Evolutionary conservation across 2,888 invertebrate genomes (phyloP), one percentile per base, ranked within the genome.

Genomic region (Tiliacea aurago): DNA sequence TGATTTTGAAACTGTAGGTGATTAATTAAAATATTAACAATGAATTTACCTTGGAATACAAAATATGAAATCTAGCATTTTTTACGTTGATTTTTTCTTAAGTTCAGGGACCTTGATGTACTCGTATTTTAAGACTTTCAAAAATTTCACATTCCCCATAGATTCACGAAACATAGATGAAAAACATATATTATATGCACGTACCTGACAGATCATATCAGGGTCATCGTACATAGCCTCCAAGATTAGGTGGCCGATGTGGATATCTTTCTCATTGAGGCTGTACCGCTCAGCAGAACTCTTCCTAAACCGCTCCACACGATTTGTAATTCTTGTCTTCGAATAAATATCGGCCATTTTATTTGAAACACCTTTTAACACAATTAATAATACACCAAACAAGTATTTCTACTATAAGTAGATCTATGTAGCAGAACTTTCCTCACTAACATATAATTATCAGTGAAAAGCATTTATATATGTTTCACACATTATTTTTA

Each of bases 241-340:
- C 20, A 93, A 78, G 18, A 84, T 64, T 13, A 93, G 45, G 83
- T 93, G 92, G 43, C 93, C 93, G 0, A 92, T 80, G 68, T 93
- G 93, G 43, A 92, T 90, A 33, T 85, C 84, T 47, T 88, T 84
- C 20, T 90, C 89, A 0, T 85, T 65, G 55, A 92, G 87, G 66
- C 87, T 84, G 64, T 88, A 89, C 47, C 84, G 87, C 41, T 84
- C 76, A 13, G 90, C 90, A 18, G 92, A 90, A 74, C 85, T 88
- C 47, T 86, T 73, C 61, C 80, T 91, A n/a, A 92, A 76, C 6
- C 73, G 80, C 23, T 73, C 80, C n/a, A 88, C 81, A 61, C 91
- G 89, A 28, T 84, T 76, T 5, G 47, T 41, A 28, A 92, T 87
- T 58, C 86, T 76, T 65, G 82, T 64, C 10, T 9, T 41, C 18